Conservation (phyloP, 2,888 invertebrate genomes). For the Microchrysa polita region DNA sequence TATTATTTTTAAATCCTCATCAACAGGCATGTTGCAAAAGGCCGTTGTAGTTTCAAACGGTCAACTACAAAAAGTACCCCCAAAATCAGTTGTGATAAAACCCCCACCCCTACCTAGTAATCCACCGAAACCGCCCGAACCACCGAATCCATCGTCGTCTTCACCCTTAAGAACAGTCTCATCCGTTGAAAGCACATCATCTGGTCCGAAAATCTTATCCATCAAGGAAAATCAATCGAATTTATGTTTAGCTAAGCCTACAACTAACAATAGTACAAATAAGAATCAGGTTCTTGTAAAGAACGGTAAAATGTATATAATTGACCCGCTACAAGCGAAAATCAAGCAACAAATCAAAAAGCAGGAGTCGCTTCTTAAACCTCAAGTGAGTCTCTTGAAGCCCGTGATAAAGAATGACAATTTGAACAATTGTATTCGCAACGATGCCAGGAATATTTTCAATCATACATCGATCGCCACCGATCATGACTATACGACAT, state of each 20-base stretch:
- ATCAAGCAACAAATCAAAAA: constrained; percentile 58
- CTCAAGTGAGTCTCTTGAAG: constrained; percentile 61
- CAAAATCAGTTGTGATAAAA: constrained; percentile 21
- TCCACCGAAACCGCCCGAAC: background rate
- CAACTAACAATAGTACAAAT: constrained; percentile 12
- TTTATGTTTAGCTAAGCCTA: background rate
- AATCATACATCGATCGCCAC: constrained; percentile 47
- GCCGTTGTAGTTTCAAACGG: constrained; percentile 28
- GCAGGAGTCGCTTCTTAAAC: constrained; percentile 62
- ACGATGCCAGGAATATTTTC: constrained; percentile 45
- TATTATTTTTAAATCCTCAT: background rate
- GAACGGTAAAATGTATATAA: constrained; percentile 62
- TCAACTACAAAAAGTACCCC: background rate
- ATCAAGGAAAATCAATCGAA: constrained; percentile 21
- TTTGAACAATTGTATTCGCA: constrained; percentile 45
- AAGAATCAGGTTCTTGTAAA: constrained; percentile 57
- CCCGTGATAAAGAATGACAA: constrained; percentile 51
- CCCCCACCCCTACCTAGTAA: background rate
- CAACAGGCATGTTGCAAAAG: background rate
- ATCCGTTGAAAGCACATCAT: background rate
- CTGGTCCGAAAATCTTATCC: background rate
- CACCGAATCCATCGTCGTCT: background rate
- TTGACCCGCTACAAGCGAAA: constrained; percentile 61
- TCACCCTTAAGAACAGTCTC: background rate
- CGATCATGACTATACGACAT: constrained; percentile 58